Evolutionary conservation across 2,797 vertebrate genomes (phyloP).

Genomic region (Poeciliopsis turneri): DNA sequence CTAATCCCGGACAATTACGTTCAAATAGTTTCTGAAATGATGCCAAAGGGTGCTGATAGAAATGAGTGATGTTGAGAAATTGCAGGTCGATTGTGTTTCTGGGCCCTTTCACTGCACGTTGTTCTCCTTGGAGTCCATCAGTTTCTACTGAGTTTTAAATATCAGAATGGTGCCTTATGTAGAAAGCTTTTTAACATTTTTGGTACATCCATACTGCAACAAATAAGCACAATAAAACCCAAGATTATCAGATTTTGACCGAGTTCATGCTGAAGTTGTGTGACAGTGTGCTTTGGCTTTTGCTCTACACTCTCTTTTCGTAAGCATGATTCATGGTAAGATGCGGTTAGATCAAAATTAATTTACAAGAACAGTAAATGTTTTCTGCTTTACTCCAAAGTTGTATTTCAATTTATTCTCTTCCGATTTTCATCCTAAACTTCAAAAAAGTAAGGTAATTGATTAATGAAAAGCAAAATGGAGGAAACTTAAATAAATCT

Average conservation of each 20-base stretch:
- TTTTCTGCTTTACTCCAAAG: neutral
- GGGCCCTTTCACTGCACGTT: constrained; percentile 33
- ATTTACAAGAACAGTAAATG: neutral
- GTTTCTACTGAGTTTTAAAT: neutral
- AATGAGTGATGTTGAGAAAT: constrained; percentile 6
- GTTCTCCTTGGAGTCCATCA: constrained; percentile 40
- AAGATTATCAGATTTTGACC: neutral
- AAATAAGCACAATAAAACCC: neutral
- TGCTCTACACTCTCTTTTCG: neutral
- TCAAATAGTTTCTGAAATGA: constrained; percentile 2
- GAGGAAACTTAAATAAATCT: constrained; percentile 8
- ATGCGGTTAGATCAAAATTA: neutral
- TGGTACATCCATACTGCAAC: neutral
- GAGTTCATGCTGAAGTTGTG: neutral
- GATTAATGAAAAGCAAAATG: neutral
- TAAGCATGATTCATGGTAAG: neutral
- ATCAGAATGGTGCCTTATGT: neutral
- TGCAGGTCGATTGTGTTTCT: constrained; percentile 6
- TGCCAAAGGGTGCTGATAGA: constrained; percentile 12
- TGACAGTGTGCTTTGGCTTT: neutral
- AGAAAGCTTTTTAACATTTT: neutral
- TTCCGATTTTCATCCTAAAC: neutral
- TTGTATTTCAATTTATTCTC: neutral
- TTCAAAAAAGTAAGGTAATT: neutral
- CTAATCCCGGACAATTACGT: constrained; percentile 12